These are phyloP conservation scores for Tragelaphus oryx DNA, from an alignment of 2,797 vertebrate genomes.

Conservation along the genomic window DNA sequence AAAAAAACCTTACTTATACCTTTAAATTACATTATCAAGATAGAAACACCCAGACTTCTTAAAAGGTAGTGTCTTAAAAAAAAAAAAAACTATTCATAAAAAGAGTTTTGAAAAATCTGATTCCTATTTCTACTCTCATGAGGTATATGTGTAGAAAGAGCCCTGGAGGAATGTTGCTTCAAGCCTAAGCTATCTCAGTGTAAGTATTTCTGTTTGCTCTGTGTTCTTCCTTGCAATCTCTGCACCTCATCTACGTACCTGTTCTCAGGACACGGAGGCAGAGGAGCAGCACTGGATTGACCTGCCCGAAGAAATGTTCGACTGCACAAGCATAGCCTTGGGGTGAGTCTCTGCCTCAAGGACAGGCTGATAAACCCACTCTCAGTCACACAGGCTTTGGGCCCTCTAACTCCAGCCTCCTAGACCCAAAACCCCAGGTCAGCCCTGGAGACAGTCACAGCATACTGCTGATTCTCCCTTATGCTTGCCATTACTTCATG, in stretches of 20 bases:
- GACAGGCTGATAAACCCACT: neutral
- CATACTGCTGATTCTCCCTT: neutral
- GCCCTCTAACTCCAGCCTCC: neutral
- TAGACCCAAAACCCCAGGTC: neutral
- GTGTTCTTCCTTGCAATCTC: neutral
- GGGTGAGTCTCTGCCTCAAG: neutral
- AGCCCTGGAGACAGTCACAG: neutral
- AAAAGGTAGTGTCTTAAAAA: neutral
- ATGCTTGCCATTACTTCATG: neutral
- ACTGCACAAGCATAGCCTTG: neutral
- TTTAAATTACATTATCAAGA: constrained; percentile 6
- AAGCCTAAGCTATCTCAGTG: neutral
- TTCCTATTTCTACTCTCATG: neutral
- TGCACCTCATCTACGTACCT: neutral
- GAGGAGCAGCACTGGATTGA: neutral
- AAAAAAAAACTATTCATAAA: neutral
- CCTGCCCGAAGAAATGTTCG: neutral
- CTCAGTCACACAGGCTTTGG: neutral
- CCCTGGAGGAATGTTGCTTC: neutral
- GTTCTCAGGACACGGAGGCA: neutral
- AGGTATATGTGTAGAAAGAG: neutral
- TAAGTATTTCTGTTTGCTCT: neutral
- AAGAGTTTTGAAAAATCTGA: neutral
- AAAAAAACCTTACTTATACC: neutral
- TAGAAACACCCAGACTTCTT: neutral